Conservation (phyloP, 2,888 invertebrate genomes). For the Dryobota labecula region DNA sequence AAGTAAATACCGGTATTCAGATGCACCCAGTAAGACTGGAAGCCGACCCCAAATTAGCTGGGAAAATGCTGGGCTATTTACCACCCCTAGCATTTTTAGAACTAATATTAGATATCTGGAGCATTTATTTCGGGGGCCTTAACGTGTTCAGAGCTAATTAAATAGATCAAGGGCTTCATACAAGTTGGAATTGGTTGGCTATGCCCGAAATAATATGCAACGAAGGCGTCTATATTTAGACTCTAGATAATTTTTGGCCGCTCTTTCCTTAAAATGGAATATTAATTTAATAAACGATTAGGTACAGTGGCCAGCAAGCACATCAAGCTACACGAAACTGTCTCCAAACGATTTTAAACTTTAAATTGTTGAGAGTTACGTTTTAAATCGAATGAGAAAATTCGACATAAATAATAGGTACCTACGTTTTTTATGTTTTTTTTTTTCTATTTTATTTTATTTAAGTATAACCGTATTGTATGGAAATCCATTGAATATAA, state of each 20-base stretch:
- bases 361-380: no score
- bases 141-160: slow-evolving; percentile 6
- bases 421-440: no score
- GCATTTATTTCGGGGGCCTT: background rate
- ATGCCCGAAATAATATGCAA: slow-evolving; percentile 8
- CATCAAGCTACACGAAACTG: no score
- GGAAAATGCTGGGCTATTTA: background rate
- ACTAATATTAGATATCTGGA: background rate
- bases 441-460: background rate
- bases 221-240: slow-evolving; percentile 2
- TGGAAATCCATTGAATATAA: slow-evolving; percentile 17
- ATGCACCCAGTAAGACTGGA: background rate
- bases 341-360: no score
- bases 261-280: no score
- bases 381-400: no score
- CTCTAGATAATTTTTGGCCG: no score
- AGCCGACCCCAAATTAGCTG: background rate
- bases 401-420: no score
- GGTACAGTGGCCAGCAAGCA: no score
- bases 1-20: background rate
- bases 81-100: background rate
- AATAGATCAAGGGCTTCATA: slow-evolving; percentile 30
- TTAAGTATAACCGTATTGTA: background rate
- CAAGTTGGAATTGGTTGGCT: slow-evolving; percentile 15
- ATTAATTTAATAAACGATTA: no score